Evolutionary conservation across 2,888 invertebrate species (phyloP).

Genomic region (Catocala fraxini): DNA sequence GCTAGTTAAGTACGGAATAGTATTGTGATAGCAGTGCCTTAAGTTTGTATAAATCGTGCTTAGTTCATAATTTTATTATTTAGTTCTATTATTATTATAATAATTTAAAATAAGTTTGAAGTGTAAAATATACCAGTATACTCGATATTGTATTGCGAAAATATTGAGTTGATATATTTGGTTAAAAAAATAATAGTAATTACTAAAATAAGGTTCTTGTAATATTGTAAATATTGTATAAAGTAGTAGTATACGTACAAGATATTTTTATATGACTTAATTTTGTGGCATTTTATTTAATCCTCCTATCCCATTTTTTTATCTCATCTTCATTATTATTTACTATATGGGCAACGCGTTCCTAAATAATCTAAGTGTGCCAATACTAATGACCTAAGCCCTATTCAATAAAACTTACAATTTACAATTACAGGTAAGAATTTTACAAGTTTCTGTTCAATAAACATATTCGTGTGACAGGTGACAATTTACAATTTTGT

Average conservation of each 20-base stretch:
- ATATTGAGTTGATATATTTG: slow-evolving; percentile 4
- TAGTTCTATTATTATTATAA: neutral
- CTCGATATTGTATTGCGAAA: slow-evolving; percentile 6
- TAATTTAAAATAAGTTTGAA: neutral
- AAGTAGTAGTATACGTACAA: slow-evolving; percentile 48
- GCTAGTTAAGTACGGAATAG: slow-evolving; percentile 43
- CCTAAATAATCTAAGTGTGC: too few species aligned
- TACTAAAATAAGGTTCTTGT: slow-evolving; percentile 15
- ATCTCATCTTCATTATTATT: too few species aligned
- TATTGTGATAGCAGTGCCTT: slow-evolving; percentile 81
- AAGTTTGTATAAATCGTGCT: slow-evolving; percentile 40
- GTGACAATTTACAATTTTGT: too few species aligned
- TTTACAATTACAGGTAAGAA: too few species aligned
- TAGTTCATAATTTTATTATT: slow-evolving; percentile 14
- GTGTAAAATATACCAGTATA: slow-evolving; percentile 18
- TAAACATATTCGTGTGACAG: too few species aligned
- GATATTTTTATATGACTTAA: slow-evolving; percentile 49
- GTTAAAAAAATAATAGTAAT: neutral
- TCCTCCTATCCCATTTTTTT: neutral
- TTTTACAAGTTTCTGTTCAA: too few species aligned
- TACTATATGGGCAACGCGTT: too few species aligned
- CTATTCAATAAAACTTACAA: too few species aligned
- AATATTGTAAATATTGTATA: slow-evolving; percentile 51
- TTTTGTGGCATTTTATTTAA: slow-evolving; percentile 18
- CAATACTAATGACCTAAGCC: too few species aligned